Evolutionary conservation across 2,888 invertebrate species (phyloP), one percentile per base, ranked within the genome.

Genomic region (Phlogophora meticulosa): DNA sequence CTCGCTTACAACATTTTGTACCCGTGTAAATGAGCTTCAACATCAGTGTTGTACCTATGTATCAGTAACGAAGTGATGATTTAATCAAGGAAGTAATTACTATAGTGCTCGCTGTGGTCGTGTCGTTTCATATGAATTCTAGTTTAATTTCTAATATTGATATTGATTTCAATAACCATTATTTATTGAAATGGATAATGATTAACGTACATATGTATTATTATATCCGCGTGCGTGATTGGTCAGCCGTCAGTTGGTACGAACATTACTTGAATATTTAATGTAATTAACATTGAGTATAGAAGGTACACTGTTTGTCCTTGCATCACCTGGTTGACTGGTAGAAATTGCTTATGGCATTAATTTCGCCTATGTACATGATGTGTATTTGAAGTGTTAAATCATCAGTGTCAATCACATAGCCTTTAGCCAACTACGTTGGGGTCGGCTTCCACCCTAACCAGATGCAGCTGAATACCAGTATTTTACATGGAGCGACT

Each of bases 21-120:
- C 32, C 0, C 24, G 1, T 68, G n/a, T 38, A 70, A 67, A 70
- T 10, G 15, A 43, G 2, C n/a, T 10, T 32, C 32, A 15, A 32
- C 20, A 48, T n/a, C n/a, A n/a, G n/a, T n/a, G n/a, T n/a, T n/a
- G n/a, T 15, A 40, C 28, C 28, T 9, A 45, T 17, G 28, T 32
- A 60, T 48, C 42, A 45, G 48, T 43, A 42, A 43, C 42, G 40
- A 43, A 45, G 34, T 43, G 48, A 34, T 22, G n/a, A 32, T 74
- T 79, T 74, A 74, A 79, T 80, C 46, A 62, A 62, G 66, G 22
- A 60, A 67, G 38, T 46, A 62, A 80, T 80, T 60, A 63, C 24
- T 38, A n/a, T n/a, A 49, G 43, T 55, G 42, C 42, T 43, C 20
- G 48, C 11, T 57, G 61, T 15, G 80, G 72, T 59, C 10, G 9